Percentiles rank a stretch among this genome's conserved stretches.
Conservation (phyloP, 2,888 invertebrate genomes). For the Rotaria socialis region DNA sequence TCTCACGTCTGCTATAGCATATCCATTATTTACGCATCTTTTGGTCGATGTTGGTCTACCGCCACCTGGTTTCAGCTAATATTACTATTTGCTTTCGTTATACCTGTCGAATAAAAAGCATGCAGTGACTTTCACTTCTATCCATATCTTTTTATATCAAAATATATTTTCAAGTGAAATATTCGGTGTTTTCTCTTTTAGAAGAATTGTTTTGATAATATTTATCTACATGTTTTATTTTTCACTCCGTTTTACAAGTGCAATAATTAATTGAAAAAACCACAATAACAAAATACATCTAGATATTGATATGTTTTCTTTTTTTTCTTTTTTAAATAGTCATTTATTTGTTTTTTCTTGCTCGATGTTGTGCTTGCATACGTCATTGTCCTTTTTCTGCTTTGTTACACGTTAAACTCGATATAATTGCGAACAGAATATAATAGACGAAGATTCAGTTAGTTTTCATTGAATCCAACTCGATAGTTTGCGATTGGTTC, state of each 20-base stretch:
- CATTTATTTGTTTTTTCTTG: too few relatives aligned
- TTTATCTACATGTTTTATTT: neutral
- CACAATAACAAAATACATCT: too few relatives aligned
- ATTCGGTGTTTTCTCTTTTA: neutral
- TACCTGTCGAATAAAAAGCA: neutral
- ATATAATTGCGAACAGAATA: too few relatives aligned
- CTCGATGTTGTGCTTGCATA: too few relatives aligned
- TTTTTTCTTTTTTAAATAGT: too few relatives aligned
- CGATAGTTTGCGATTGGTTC: too few relatives aligned
- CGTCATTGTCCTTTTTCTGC: too few relatives aligned
- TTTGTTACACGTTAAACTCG: too few relatives aligned
- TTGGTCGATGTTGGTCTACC: slow-evolving; percentile 43
- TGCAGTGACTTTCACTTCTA: neutral
- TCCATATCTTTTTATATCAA: neutral
- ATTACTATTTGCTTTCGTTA: neutral
- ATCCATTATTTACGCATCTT: slow-evolving; percentile 45
- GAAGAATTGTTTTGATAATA: too few relatives aligned
- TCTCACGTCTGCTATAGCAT: slow-evolving; percentile 26
- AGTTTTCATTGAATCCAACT: too few relatives aligned
- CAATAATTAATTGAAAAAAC: neutral
- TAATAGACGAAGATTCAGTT: too few relatives aligned
- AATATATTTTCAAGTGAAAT: neutral
- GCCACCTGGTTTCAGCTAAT: slow-evolving; percentile 43
- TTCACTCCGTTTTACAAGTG: neutral
- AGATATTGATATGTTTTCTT: too few relatives aligned